Percentiles rank a stretch among this genome's conserved stretches.
Evolutionary conservation across 2,797 vertebrate genomes (phyloP).

Genomic region (Trematomus bernacchii): DNA sequence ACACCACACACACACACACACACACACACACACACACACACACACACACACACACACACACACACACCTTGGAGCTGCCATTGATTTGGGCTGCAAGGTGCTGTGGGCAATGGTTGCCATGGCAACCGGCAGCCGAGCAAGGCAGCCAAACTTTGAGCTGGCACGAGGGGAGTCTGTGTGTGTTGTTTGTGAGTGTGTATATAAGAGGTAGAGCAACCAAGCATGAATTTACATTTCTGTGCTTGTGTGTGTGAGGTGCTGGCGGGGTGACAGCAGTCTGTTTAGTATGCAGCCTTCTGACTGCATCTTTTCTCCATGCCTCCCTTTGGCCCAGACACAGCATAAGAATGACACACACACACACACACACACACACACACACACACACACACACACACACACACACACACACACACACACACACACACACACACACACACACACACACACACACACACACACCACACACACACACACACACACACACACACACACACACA

Average conservation of each 20-base stretch:
- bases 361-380: no score
- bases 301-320: conserved; percentile 75
- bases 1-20: conserved; percentile 26
- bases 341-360: conserved; percentile 77
- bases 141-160: conserved; percentile 85
- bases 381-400: no score
- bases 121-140: conserved; percentile 84
- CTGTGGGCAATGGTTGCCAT: conserved; percentile 87
- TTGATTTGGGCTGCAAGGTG: conserved; percentile 86
- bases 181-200: conserved; percentile 46
- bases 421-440: no score
- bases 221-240: conserved; percentile 59
- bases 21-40: conserved; percentile 21
- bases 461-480: no score
- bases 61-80: conserved; percentile 80
- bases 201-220: conserved; percentile 69
- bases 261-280: conserved; percentile 83
- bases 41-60: conserved; percentile 52
- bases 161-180: conserved; percentile 57
- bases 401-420: no score
- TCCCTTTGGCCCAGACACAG: conserved; percentile 75
- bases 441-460: no score
- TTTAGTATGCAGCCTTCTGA: conserved; percentile 87
- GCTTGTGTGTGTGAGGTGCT: conserved; percentile 54
- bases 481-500: no score